A percentile compares a stretch with the other conserved stretches of the same genome.
Conservation (phyloP, 2,113 vertebrate genomes). For the Chunga burmeisteri region DNA sequence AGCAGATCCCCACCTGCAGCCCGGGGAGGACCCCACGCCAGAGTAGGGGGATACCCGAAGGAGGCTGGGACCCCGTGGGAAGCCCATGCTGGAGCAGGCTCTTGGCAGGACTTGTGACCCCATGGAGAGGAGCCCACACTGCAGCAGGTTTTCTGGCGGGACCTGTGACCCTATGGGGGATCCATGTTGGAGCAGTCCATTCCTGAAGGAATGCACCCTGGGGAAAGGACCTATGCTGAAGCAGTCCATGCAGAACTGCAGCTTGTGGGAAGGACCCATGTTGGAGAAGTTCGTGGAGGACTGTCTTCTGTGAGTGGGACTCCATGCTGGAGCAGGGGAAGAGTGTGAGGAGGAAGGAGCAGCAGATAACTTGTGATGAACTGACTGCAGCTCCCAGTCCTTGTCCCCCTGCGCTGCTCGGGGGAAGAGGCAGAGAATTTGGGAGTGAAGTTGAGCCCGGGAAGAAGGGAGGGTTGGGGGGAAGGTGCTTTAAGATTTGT, state of each 20-base stretch:
- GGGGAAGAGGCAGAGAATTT: background rate
- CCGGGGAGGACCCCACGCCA: accelerated
- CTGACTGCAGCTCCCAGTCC: background rate
- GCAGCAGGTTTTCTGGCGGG: background rate
- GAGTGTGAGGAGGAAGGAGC: background rate
- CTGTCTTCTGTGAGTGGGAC: too few relatives aligned
- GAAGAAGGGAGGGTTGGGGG: background rate
- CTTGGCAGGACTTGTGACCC: background rate
- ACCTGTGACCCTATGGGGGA: too few relatives aligned
- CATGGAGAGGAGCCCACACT: background rate
- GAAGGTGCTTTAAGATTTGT: background rate
- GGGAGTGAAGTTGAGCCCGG: background rate
- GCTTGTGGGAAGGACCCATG: accelerated
- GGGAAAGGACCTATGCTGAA: background rate
- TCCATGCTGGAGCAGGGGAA: background rate
- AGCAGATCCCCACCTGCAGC: background rate
- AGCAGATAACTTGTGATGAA: background rate
- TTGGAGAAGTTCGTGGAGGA: background rate
- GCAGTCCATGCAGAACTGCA: background rate
- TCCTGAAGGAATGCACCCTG: background rate
- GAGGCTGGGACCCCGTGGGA: accelerated
- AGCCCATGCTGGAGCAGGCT: background rate
- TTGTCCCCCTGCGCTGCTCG: background rate
- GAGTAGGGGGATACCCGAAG: background rate
- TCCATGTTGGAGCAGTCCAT: background rate